Conservation (phyloP, 1,140 invertebrate species). For the Sipha flava region DNA sequence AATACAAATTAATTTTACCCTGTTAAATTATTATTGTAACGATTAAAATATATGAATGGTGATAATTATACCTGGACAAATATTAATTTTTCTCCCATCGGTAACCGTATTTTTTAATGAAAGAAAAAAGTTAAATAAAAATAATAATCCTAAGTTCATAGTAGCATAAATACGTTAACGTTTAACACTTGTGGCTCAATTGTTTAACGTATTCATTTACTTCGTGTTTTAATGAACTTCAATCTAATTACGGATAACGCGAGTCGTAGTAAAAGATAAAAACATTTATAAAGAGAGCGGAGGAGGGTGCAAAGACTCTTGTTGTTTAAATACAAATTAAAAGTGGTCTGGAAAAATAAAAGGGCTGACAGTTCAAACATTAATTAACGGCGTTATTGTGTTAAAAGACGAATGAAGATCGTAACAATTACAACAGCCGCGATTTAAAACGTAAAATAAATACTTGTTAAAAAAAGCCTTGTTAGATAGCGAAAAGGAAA, state of each 20-base stretch:
- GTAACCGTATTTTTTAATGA: no score
- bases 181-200: neutral
- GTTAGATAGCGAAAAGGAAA: neutral
- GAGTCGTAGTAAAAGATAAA: neutral
- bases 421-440: neutral
- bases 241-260: slow-evolving; percentile 7
- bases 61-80: no score
- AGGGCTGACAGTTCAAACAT: neutral
- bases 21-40: no score
- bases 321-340: neutral
- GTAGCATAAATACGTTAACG: neutral
- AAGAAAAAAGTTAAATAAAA: no score
- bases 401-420: neutral
- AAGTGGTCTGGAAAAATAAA: slow-evolving; percentile 1
- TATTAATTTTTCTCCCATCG: no score
- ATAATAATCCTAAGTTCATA: no score
- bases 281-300: neutral
- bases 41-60: no score
- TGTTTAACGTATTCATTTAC: neutral
- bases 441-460: neutral
- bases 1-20: no score
- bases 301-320: neutral
- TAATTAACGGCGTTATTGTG: neutral
- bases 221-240: neutral
- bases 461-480: neutral